Percentiles rank a stretch among this genome's conserved stretches.
Evolutionary conservation across 2,113 vertebrate genomes (phyloP).

Genomic region (Seriola aureovittata): DNA sequence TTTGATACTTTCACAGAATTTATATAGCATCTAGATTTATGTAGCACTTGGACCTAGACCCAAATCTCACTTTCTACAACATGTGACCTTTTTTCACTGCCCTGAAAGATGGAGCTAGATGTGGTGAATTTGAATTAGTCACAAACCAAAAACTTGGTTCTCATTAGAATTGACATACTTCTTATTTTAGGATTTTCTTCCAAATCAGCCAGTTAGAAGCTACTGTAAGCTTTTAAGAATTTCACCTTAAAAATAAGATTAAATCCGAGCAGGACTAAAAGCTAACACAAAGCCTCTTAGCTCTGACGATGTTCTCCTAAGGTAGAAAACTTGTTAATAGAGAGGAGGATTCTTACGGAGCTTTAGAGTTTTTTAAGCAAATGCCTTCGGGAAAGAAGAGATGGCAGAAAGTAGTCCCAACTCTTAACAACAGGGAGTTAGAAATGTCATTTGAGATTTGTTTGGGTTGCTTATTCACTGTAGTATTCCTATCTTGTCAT

Average conservation of each 20-base stretch:
- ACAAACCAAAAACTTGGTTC: not conserved
- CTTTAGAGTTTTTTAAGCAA: constrained; percentile 26
- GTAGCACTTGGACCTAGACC: too few species aligned
- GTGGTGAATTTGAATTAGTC: not conserved
- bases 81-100: too few species aligned
- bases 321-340: constrained; percentile 25
- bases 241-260: constrained; percentile 29
- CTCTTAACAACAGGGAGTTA: constrained; percentile 1
- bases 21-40: too few species aligned
- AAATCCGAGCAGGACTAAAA: constrained; percentile 12
- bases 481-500: constrained; percentile 11
- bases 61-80: too few species aligned
- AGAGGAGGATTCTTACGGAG: not conserved
- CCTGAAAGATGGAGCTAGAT: not conserved
- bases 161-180: not conserved
- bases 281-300: constrained; percentile 57
- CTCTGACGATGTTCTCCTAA: constrained; percentile 14
- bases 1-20: too few species aligned
- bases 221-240: constrained; percentile 17
- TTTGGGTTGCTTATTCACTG: constrained; percentile 13
- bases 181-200: constrained; percentile 10
- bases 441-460: constrained; percentile 23
- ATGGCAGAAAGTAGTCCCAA: not conserved
- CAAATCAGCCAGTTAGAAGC: not conserved
- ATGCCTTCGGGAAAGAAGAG: constrained; percentile 14